Evolutionary conservation across 2,113 vertebrate species (phyloP), one percentile per base, ranked within the genome.

Genomic region (Pygoscelis antarcticus): DNA sequence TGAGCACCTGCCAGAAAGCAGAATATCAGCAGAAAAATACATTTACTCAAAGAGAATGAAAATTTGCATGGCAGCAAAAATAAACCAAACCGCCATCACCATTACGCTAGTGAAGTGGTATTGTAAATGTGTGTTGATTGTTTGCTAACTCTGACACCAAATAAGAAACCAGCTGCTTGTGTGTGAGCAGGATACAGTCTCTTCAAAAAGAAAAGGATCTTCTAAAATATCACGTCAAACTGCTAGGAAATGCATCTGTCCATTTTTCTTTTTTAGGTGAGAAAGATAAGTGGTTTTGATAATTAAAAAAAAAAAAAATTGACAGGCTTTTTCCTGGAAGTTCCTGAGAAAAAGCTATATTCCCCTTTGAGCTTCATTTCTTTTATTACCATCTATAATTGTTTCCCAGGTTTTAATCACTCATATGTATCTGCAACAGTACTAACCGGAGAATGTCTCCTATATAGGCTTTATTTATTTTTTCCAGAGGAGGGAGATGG

Each of bases 31-130:
- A 91, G 88, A 93, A 96, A 96, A 96, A 93, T 83, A 60, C 58
- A 75, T 87, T 78, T 90, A 77, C 47, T 95, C 76, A 55, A 93
- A 95, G 64, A 95, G 81, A 94, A 92, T 49, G 74, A 82, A 89
- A 95, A 96, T 94, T 88, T 95, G 92, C 95, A 90, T 55, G 72
- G 76, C 72, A 91, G 93, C 82, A 96, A 91, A 97, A 97, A 90
- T 58, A 94, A 91, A 55, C 82, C 81, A 12, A 94, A 60, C 32
- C 64, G 40, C 70, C 90, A 75, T 76, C 62, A n/a, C 85, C 78
- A 75, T 88, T 58, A 57, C 5, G 19, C 25, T 21, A 29, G 70
- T 77, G 61, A 92, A 88, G 84, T 51, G 52, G 58, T 47, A 58
- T 46, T 79, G 51, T 74, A 93, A 92, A 89, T 42, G 76, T 40